Evolutionary conservation across 2,113 vertebrate species (phyloP), one percentile per base, ranked within the genome.

Genomic region (Gulo gulo): DNA sequence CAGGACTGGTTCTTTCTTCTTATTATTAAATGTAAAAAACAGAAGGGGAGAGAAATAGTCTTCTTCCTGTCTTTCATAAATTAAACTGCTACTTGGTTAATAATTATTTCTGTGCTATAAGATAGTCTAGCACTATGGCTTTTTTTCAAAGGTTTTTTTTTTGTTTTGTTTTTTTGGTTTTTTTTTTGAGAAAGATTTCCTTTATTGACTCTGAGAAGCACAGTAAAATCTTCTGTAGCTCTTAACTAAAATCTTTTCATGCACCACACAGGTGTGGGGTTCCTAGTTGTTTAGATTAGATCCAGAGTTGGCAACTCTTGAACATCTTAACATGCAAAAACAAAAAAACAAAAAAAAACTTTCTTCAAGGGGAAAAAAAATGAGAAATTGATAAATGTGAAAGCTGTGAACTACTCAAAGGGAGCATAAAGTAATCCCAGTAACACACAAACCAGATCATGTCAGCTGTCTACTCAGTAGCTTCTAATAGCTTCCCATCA

Each of bases 21-120:
- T 97, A 47, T 83, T 97, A 67, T 69, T 76, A 79, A 86, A 79
- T 93, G 36, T 42, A 95, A 95, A 81, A 61, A 81, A 87, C 65
- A 73, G 57, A 93, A 92, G 52, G 61, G 18, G 18, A 92, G 39
- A 78, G n/a, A 69, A 96, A 52, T 67, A 59, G 23, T 39, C 67
- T 55, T 92, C 29, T 71, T 76, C 21, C 26, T 81, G 26, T 88
- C 18, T 59, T 76, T 95, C 55, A 78, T 85, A 93, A 97, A 83
- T 63, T 96, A 96, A 95, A 90, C 45, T 87, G 50, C 45, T 90
- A 93, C 39, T 96, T 97, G 59, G 16, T 73, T 97, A 98, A 93
- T 95, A 95, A 89, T 78, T 94, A 88, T 97, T 92, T 97, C 47
- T 95, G 36, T 88, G 73, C n/a, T 85, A 6, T 88, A 87, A 95